Evolutionary conservation across 2,113 vertebrate genomes (phyloP).

Genomic region (Lathamus discolor): DNA sequence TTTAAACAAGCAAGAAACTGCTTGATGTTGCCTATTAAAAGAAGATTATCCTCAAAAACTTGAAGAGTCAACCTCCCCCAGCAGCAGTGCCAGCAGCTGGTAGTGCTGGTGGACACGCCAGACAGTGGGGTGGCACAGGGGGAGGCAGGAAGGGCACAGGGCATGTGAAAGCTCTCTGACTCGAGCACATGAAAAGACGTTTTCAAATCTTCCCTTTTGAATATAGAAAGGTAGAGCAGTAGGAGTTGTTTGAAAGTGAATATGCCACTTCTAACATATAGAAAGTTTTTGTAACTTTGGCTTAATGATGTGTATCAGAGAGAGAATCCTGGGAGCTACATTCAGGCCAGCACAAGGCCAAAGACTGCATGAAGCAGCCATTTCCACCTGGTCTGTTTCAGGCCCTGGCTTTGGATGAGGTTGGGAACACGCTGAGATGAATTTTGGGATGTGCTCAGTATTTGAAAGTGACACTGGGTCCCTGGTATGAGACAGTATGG

Average conservation of each 20-base stretch:
- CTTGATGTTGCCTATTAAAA: not conserved
- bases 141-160: fast-evolving
- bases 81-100: constrained; percentile 17
- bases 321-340: fast-evolving
- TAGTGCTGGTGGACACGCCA: constrained; percentile 5
- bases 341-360: not conserved
- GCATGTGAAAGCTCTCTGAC: fast-evolving
- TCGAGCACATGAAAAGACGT: not conserved
- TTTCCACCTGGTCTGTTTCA: not conserved
- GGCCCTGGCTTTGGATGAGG: no score
- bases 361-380: not conserved
- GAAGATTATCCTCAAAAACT: not conserved
- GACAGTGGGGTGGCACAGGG: not conserved
- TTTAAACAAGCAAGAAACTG: constrained; percentile 24
- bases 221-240: not conserved
- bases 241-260: not conserved
- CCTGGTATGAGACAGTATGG: not conserved
- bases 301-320: not conserved
- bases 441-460: not conserved
- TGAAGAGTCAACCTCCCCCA: not conserved
- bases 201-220: not conserved
- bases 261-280: not conserved
- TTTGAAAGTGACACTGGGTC: not conserved
- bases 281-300: not conserved
- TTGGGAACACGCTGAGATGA: not conserved